Percentiles rank a stretch among this genome's conserved stretches.
These are phyloP conservation scores for Apodemus sylvaticus DNA, from an alignment of 2,113 vertebrate species.

Conservation along the genomic window DNA sequence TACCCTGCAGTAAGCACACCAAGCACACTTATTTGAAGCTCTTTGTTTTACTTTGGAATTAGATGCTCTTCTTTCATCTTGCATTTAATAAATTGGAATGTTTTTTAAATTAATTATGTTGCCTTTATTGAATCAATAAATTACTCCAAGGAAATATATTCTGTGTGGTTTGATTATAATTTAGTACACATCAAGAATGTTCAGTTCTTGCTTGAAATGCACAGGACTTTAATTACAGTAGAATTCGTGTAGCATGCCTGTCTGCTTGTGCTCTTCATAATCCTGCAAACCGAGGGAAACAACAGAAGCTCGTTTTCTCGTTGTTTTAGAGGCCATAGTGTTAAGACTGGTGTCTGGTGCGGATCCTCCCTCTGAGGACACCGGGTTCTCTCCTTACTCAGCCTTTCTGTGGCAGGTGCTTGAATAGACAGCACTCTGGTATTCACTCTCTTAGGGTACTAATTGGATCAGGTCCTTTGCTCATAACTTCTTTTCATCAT, in stretches of 20 bases:
- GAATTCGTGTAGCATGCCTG: neutral
- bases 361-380: neutral
- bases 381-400: accelerated
- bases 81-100: neutral
- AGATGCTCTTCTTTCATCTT: neutral
- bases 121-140: neutral
- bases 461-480: too few species aligned
- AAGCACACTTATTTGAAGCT: neutral
- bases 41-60: conserved; percentile 26
- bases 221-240: neutral
- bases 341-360: neutral
- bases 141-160: neutral
- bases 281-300: neutral
- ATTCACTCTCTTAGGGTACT: neutral
- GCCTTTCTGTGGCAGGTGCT: neutral
- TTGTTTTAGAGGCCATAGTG: neutral
- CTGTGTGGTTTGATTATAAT: neutral
- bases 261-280: neutral
- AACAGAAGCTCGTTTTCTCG: neutral
- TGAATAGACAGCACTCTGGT: neutral
- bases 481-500: neutral
- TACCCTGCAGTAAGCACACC: neutral
- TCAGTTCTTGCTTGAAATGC: neutral
- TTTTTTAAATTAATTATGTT: neutral
- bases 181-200: neutral